phyloP scores from a whole-genome alignment of 1,140 invertebrate species.

The Antheraea pernyi region DNA sequence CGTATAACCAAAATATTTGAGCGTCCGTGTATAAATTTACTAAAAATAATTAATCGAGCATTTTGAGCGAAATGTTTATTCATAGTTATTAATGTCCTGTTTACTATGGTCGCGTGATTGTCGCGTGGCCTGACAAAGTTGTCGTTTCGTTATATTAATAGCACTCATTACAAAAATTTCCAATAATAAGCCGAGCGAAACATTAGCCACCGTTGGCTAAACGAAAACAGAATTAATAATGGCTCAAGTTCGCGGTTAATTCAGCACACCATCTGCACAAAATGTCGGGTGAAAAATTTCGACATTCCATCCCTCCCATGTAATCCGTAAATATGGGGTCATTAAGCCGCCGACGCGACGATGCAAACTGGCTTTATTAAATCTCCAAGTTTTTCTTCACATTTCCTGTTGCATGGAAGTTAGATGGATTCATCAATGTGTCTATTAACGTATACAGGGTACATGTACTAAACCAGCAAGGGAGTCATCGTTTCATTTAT shows the following conservation, averaged over 20 bases:
- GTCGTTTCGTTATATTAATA: conserved; percentile 63
- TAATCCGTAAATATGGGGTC: conserved; percentile 40
- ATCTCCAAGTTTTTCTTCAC: conserved; percentile 40
- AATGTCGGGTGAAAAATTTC: conserved; percentile 47
- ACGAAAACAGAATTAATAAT: conserved; percentile 71
- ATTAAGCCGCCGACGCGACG: conserved; percentile 24
- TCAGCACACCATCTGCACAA: conserved; percentile 53
- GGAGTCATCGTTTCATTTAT: conserved; percentile 67
- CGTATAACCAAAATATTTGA: no score
- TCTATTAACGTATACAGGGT: conserved; percentile 47
- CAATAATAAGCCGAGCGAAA: conserved; percentile 64
- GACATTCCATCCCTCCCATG: conserved; percentile 37
- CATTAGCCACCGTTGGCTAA: conserved; percentile 56
- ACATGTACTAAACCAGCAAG: conserved; percentile 31
- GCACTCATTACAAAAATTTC: conserved; percentile 70
- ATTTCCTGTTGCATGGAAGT: conserved; percentile 21
- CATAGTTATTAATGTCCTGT: conserved; percentile 10
- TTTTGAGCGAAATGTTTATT: not conserved
- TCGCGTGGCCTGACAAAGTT: conserved; percentile 13
- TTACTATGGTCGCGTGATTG: conserved; percentile 50
- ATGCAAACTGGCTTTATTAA: conserved; percentile 46
- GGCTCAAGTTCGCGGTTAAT: conserved; percentile 59
- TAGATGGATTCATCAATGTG: conserved; percentile 62
- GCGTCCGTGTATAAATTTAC: not conserved
- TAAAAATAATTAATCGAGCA: not conserved